Evolutionary conservation across 2,113 vertebrate species (phyloP).

Genomic region (Malurus elegans): DNA sequence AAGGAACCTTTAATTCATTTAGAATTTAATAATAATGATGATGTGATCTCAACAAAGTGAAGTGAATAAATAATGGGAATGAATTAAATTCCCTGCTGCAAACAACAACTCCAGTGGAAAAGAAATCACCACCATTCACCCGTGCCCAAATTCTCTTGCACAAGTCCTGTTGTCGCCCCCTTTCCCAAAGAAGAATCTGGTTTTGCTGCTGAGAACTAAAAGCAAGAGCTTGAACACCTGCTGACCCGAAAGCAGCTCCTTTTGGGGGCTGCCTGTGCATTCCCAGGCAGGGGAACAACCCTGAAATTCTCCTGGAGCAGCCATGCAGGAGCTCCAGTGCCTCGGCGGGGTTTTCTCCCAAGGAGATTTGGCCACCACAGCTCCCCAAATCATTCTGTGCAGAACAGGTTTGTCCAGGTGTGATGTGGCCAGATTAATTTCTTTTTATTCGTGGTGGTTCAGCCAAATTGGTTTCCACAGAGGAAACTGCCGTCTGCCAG

Average conservation of each 20-base stretch:
- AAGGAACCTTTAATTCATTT: background rate
- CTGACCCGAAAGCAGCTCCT: background rate
- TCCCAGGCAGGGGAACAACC: background rate
- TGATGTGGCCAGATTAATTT: background rate
- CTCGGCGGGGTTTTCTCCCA: background rate
- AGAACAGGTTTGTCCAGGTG: background rate
- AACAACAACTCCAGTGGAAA: background rate
- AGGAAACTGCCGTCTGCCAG: background rate
- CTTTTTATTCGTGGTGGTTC: background rate
- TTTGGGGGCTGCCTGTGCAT: background rate
- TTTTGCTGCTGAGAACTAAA: background rate
- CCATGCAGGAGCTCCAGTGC: background rate
- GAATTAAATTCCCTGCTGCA: background rate
- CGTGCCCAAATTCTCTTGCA: background rate
- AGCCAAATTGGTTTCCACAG: background rate
- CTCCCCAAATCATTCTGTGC: background rate
- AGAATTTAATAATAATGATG: background rate
- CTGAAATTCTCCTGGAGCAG: background rate
- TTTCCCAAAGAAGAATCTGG: background rate
- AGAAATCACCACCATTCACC: background rate
- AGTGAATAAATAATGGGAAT: background rate
- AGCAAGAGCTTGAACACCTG: background rate
- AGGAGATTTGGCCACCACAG: background rate
- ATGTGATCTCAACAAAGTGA: background rate
- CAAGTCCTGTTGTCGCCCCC: background rate